Conservation (phyloP, 2,888 invertebrate genomes). For the Acanthoscelides obtectus region DNA sequence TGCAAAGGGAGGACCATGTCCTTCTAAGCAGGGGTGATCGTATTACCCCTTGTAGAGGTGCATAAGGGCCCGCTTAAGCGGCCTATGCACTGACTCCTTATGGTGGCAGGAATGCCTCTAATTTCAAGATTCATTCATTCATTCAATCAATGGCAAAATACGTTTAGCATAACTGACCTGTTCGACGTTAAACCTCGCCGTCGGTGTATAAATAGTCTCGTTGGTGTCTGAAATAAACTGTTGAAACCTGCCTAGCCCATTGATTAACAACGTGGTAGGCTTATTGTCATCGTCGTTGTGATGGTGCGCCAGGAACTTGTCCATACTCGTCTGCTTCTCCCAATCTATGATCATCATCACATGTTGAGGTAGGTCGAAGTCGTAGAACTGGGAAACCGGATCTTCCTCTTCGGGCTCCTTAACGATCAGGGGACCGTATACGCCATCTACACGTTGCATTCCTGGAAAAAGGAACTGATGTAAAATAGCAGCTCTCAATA, state of each 20-base stretch:
- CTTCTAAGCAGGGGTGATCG: too few relatives aligned
- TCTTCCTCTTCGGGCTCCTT: conserved; percentile 61
- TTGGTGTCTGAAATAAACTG: conserved; percentile 37
- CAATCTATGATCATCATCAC: conserved; percentile 76
- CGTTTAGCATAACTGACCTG: conserved; percentile 48
- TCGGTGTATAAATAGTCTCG: conserved; percentile 52
- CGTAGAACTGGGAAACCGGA: conserved; percentile 65
- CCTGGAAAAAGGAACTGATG: conserved; percentile 55
- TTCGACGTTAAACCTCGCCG: conserved; percentile 62
- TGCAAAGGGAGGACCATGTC: too few relatives aligned
- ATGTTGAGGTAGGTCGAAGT: conserved; percentile 74
- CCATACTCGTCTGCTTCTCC: conserved; percentile 67
- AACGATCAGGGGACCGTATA: conserved; percentile 74
- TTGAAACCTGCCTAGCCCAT: conserved; percentile 68
- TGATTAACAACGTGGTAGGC: conserved; percentile 74
- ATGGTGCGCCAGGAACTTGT: conserved; percentile 80
- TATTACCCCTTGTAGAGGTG: too few relatives aligned
- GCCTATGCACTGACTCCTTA: too few relatives aligned
- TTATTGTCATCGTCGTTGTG: conserved; percentile 80
- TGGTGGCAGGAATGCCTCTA: too few relatives aligned
- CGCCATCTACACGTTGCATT: conserved; percentile 82
- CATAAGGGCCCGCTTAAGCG: too few relatives aligned
- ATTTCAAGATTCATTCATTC: too few relatives aligned
- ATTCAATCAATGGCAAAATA: neutral
- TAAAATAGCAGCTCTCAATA: too few relatives aligned